Conservation (phyloP, 2,888 invertebrate genomes). For the Callyntrura sp. region DNA sequence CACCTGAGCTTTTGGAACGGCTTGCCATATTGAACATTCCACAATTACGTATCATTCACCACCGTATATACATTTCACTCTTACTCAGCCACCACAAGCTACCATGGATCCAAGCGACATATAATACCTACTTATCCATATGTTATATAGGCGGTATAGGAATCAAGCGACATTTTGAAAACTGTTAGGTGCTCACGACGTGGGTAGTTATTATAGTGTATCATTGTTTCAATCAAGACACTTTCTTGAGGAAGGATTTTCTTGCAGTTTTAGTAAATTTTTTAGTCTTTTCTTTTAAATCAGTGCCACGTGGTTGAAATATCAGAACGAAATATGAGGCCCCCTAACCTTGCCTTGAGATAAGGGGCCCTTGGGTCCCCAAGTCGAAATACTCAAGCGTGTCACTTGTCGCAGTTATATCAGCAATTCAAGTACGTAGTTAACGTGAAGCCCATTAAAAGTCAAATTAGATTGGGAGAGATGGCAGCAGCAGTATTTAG, state of each 20-base stretch:
- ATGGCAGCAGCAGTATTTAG: too few relatives aligned
- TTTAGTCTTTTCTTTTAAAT: background rate
- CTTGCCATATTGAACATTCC: conserved; percentile 58
- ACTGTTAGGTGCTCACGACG: conserved; percentile 12
- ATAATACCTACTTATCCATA: background rate
- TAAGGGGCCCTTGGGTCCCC: conserved; percentile 1
- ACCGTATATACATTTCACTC: background rate
- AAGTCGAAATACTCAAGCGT: conserved; percentile 7
- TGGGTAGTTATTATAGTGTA: conserved; percentile 29
- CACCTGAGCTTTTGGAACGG: conserved; percentile 62
- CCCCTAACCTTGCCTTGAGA: conserved; percentile 28
- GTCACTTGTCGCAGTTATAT: too few relatives aligned
- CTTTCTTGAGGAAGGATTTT: background rate
- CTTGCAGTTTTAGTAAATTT: background rate
- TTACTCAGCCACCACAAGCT: background rate
- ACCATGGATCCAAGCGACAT: background rate
- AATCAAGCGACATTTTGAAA: background rate
- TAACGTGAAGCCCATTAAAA: background rate
- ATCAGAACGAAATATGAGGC: background rate
- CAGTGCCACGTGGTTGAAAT: conserved; percentile 47
- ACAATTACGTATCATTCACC: background rate
- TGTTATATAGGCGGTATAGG: background rate
- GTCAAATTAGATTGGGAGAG: background rate
- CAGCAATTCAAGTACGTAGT: background rate
- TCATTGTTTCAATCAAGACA: background rate